Base-by-base conservation (phyloP, 2,888 invertebrate species). In the Microctonus aethiopoides region DNA sequence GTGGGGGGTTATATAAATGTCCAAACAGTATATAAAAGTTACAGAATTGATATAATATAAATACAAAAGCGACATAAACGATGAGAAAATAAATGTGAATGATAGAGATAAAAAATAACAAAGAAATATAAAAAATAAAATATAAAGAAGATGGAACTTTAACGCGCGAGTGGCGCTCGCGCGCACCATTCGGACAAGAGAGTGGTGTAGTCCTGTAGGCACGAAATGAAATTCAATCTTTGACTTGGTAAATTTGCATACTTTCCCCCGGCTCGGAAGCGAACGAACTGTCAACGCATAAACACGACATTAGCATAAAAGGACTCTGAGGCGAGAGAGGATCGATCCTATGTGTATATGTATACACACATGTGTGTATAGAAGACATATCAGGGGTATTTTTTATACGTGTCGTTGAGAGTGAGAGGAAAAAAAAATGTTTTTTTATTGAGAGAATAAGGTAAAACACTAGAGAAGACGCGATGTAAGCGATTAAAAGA, bases 241-340 rank as follows among this genome's bases (percentile, higher is more conserved):
- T 79, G 80, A 81, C 81, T 74, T 73, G 69, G 39, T 54, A 57
- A 68, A 84, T 84, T 84, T 83, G 83, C 84, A 84, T 84, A 81
- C 77, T 81, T 80, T 81, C 77, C 77, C 59, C 54, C 54, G 66
- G 65, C 68, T 80, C 81, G 81, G 81, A 81, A 82, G 83, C 81
- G 75, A 78, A 79, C 77, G 36, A 78, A 84, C 83, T 84, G 83
- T 84, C 83, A 84, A 83, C 84, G 80, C 81, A 81, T 82, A 82
- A 84, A 82, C 81, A 81, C 76, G 72, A 65, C 72, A 84, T 84
- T 84, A 81, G 79, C 84, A 84, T 84, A 84, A 84, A 83, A 80
- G 80, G 80, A 78, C 75, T 70, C 72, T 63, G 60, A 41, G 67
- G 73, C 74, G 63, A 54, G 67, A 13, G n/a, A 54, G 67, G 41